Base-by-base conservation (phyloP, 2,888 invertebrate genomes). In the Watsonalla binaria region DNA sequence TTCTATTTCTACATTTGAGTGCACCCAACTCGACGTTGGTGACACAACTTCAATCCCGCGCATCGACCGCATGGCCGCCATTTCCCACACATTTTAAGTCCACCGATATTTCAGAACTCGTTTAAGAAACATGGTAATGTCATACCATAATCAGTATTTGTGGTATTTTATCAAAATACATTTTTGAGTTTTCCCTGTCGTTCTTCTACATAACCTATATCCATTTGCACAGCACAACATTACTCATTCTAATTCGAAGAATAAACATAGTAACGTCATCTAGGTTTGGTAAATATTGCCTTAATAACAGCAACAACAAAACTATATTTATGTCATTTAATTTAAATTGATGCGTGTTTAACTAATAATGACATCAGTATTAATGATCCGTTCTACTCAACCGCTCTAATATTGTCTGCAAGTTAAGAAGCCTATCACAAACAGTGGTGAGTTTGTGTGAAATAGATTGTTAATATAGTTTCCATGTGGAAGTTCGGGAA, bases 401-500 rank as follows among this genome's bases (percentile, higher is more conserved):
- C n/a, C n/a, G n/a, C n/a, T n/a, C n/a, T 24, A 24, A 24, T 24
- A 24, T 24, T 24, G 24, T 24, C 24, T 24, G 4, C 4, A 4
- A 24, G 24, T 24, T 24, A 24, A 24, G 24, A 4, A 24, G 24
- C 24, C 24, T 24, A 2, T 24, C 24, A 4, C 24, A 24, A 24
- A 24, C 24, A 37, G 2, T 8, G 6, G 2, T 2, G 11, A 5
- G 42, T 42, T 8, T 0, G 47, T 47, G 34, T n/a, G 7, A 6
- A n/a, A 13, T 13, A 13, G 6, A 35, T 48, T 13, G 53, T 54
- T 51, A 56, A 55, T 15, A 47, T 60, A 49, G 54, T 52, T 52
- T 62, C 54, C 76, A 70, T 68, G 72, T 75, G 73, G 62, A 56
- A 47, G 37, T 61, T 54, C 52, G 35, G 67, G 65, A 76, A 76